A percentile compares a stretch with the other conserved stretches of the same genome.
Evolutionary conservation across 1,140 invertebrate genomes (phyloP).

Genomic region (Oreohelix idahoensis): DNA sequence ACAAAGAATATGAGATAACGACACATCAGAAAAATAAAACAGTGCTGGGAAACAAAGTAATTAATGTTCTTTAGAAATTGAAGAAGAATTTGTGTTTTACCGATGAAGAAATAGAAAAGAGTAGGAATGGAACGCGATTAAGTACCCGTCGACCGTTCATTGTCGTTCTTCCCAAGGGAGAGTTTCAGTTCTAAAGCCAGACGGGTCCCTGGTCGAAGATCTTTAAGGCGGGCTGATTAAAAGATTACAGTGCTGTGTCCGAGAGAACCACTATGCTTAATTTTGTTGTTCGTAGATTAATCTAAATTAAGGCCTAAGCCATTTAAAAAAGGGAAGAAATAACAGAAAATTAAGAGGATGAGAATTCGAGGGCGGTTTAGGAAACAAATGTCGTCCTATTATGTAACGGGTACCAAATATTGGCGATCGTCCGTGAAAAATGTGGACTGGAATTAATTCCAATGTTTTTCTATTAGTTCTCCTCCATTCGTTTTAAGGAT

Average conservation of each 20-base stretch:
- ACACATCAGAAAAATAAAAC: too few species aligned
- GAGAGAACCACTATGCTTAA: neutral
- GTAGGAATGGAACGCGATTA: too few species aligned
- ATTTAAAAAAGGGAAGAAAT: neutral
- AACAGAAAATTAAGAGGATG: neutral
- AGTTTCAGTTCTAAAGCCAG: too few species aligned
- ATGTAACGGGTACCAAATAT: neutral
- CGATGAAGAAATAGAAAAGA: too few species aligned
- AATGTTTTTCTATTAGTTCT: neutral
- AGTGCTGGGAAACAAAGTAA: too few species aligned
- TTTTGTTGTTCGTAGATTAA: constrained; percentile 11
- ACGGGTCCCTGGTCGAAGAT: neutral
- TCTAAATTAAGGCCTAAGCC: neutral
- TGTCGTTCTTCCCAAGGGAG: too few species aligned
- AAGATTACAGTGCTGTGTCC: neutral
- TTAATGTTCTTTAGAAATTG: too few species aligned
- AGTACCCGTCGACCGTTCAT: too few species aligned
- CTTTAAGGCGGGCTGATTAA: neutral
- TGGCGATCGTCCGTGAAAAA: neutral
- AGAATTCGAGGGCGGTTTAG: neutral
- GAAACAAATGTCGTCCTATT: neutral
- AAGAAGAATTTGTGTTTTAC: too few species aligned
- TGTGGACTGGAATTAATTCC: neutral
- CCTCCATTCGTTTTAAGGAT: too few species aligned
- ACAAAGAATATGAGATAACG: too few species aligned